Evolutionary conservation across 2,888 invertebrate genomes (phyloP).

Genomic region (Leptinotarsa peninsularis): DNA sequence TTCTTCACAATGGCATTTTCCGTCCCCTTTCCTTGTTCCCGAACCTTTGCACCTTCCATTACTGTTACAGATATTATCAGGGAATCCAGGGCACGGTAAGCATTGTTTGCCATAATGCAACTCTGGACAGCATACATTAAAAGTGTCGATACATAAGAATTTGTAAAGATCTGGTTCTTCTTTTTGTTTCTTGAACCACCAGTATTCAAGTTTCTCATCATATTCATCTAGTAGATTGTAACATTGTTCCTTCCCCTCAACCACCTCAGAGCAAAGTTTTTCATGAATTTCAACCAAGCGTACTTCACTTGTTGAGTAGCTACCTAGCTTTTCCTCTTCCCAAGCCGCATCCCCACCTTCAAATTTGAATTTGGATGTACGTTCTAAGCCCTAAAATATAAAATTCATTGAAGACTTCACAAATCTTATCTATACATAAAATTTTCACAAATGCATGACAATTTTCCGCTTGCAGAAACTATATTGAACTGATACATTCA

Average conservation of each 20-base stretch:
- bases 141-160: conserved; percentile 83
- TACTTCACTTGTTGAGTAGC: conserved; percentile 89
- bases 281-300: conserved; percentile 93
- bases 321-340: conserved; percentile 88
- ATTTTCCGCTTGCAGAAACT: no score
- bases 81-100: conserved; percentile 80
- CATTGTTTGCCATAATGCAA: conserved; percentile 88
- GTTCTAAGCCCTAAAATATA: conserved; percentile 75
- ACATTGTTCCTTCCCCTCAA: conserved; percentile 82
- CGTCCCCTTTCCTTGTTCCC: conserved; percentile 93
- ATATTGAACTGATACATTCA: not conserved
- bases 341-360: conserved; percentile 95
- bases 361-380: conserved; percentile 87
- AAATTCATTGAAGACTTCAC: no score
- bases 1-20: conserved; percentile 85
- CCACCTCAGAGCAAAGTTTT: conserved; percentile 81
- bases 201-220: conserved; percentile 85
- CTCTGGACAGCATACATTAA: conserved; percentile 86
- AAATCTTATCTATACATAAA: no score
- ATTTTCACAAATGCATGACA: no score
- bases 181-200: conserved; percentile 82
- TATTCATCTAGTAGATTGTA: conserved; percentile 86
- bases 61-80: conserved; percentile 80
- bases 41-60: conserved; percentile 85
- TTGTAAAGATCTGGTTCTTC: conserved; percentile 70